Base-by-base conservation (phyloP, 2,888 invertebrate species). In the Oxyteleia sp. region DNA sequence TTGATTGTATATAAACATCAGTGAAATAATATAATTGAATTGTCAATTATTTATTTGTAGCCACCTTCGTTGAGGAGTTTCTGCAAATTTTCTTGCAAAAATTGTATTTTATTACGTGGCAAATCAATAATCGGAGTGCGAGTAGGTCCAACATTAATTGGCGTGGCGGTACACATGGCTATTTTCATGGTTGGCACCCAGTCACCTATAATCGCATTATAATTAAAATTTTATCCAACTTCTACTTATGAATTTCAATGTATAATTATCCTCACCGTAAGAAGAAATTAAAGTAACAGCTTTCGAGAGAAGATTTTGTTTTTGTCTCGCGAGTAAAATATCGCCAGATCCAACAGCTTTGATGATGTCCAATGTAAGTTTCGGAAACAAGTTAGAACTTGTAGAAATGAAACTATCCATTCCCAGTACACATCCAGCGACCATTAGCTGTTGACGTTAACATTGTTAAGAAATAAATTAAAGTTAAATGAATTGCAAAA, bases 321-420 rank as follows among this genome's bases (percentile, higher is more conserved):
- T 88, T 1, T 90, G 86, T 84, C 92, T 94, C 0, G 96, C 95
- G 80, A 91, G 93, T 0, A 89, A 87, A 0, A 95, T 88, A 55
- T 95, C 93, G 4, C 94, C 94, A 7, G 68, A 74, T 57, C 94
- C 94, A 4, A 95, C 93, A 23, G 94, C 94, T 11, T 94, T 91
- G 55, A 95, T 87, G 82, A 97, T 96, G 59, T 95, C 93, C 7
- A 94, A 91, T 10, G 95, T 95, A 18, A 95, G 89, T 84, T 94
- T 93, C 0, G 96, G 96, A 88, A 95, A 94, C 84, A 97, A 93
- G 90, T 96, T 97, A 79, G 95, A 94, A 1, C 95, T 94, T 0
- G 97, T 96, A 41, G 96, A 95, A 84, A 97, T 97, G 32, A 95
- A 95, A 2, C 96, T 96, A 88, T 95, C 95, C 87, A 97, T 96